These are phyloP conservation scores for Megaustenia siamemsis DNA, from an alignment of 2,888 invertebrate genomes.

Conservation along the genomic window DNA sequence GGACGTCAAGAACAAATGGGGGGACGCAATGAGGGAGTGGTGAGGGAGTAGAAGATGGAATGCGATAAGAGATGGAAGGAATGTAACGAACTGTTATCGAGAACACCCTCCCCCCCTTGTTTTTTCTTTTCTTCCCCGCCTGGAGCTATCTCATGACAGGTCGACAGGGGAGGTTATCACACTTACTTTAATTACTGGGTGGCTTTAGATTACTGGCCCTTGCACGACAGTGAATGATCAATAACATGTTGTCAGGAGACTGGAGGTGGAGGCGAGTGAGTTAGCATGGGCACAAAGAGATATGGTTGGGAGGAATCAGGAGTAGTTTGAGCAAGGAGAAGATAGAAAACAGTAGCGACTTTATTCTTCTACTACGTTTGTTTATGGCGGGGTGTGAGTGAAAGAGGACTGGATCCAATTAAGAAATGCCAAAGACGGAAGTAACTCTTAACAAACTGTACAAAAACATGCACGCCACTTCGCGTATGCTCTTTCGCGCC, in stretches of 20 bases:
- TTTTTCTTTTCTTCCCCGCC: constrained; percentile 5
- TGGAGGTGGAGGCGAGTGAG: not conserved
- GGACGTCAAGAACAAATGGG: not conserved
- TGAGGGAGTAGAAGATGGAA: not conserved
- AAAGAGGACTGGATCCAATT: constrained; percentile 5
- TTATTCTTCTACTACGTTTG: not conserved
- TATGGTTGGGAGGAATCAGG: constrained; percentile 14
- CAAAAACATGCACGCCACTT: constrained; percentile 1
- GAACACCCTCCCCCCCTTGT: no score
- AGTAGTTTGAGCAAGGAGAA: not conserved
- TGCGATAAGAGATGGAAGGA: not conserved
- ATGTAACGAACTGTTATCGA: constrained; percentile 18
- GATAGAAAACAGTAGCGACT: not conserved
- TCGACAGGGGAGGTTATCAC: constrained; percentile 39
- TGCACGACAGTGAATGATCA: constrained; percentile 25
- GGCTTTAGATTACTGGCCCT: constrained; percentile 28
- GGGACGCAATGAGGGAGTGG: not conserved
- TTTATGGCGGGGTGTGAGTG: not conserved
- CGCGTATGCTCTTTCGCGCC: not conserved
- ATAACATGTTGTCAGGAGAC: not conserved
- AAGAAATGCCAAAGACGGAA: not conserved
- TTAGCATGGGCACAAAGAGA: constrained; percentile 4
- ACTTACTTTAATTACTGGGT: constrained; percentile 39
- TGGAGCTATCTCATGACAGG: constrained; percentile 29
- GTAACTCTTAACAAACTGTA: not conserved